These are phyloP conservation scores for Trochalopteron elliotii DNA, from an alignment of 2,113 vertebrate species.

Conservation along the genomic window DNA sequence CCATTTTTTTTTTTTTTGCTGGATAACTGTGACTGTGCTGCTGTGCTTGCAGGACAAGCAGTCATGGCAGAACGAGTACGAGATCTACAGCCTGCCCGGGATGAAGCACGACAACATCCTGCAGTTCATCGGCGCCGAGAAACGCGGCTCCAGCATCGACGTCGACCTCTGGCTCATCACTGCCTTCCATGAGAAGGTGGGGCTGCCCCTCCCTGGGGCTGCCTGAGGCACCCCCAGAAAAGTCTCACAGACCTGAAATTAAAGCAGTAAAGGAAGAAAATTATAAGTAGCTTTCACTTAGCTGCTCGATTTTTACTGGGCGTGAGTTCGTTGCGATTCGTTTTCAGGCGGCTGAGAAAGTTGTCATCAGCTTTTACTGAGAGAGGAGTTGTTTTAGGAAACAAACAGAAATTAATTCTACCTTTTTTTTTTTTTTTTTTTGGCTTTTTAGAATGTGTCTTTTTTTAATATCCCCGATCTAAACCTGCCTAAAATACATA, in stretches of 20 bases:
- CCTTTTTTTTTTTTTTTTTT: no score
- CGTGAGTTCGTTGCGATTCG: fast-evolving
- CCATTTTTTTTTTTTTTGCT: fast-evolving
- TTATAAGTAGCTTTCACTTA: fast-evolving
- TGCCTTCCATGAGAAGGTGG: conserved; percentile 93
- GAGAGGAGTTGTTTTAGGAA: background rate
- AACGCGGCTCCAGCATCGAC: conserved; percentile 91
- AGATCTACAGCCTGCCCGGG: conserved; percentile 91
- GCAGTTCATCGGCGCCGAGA: conserved; percentile 95
- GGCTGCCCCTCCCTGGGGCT: background rate
- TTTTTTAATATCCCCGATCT: background rate
- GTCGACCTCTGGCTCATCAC: conserved; percentile 97
- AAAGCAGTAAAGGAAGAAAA: background rate
- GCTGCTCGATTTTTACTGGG: background rate
- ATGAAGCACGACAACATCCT: conserved; percentile 98
- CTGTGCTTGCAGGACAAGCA: conserved; percentile 85
- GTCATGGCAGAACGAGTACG: conserved; percentile 99
- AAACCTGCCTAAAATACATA: background rate
- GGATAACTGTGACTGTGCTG: fast-evolving
- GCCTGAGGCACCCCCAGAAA: background rate
- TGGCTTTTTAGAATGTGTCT: fast-evolving
- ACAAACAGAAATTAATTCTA: background rate
- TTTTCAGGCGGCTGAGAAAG: background rate
- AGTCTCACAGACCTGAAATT: fast-evolving
- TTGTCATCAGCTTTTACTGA: background rate